Evolutionary conservation across 2,888 invertebrate genomes (phyloP), one percentile per base, ranked within the genome.

Genomic region (Limnephilus marmoratus): DNA sequence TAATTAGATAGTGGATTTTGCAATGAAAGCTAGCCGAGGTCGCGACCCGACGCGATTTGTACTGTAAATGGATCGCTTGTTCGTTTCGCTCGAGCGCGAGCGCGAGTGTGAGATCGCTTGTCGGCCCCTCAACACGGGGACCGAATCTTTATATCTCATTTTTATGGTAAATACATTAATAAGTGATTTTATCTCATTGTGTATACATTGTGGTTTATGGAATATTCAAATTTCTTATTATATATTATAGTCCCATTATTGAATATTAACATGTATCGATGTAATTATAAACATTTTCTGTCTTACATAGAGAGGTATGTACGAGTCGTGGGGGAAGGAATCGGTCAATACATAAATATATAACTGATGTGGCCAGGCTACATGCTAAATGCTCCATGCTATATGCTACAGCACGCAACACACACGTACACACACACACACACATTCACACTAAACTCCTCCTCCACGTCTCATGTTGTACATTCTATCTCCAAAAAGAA

Each of bases 201-300:
- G 93, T 92, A 92, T 93, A 93, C 92, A 93, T 93, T 93, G 92
- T 93, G 93, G 93, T 95, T 94, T 94, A 94, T 94, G 94, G 94
- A 94, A 94, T 94, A 94, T 94, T 94, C 94, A 94, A 95, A 94
- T 95, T 95, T 94, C 92, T 94, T 94, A 95, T 95, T 95, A 94
- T 95, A 95, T 95, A 94, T 94, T 94, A 94, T 94, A 92, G 92
- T 93, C 92, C 93, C 92, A 92, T 93, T 93, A 93, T 92, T 93
- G 90, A 92, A 93, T 92, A 93, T 91, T 85, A 90, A 90, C 80
- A 92, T 92, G 87, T 93, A 93, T 93, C 91, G 92, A 91, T 93
- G 91, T 93, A 92, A 93, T 91, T 93, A 90, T 91, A 93, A 93
- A 91, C 83, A 90, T 90, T 88, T 90, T 90, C 89, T 93, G 88